A percentile compares a stretch with the other conserved stretches of the same genome.
Evolutionary conservation across 2,888 invertebrate genomes (phyloP).

Genomic region (Tachina lurida): DNA sequence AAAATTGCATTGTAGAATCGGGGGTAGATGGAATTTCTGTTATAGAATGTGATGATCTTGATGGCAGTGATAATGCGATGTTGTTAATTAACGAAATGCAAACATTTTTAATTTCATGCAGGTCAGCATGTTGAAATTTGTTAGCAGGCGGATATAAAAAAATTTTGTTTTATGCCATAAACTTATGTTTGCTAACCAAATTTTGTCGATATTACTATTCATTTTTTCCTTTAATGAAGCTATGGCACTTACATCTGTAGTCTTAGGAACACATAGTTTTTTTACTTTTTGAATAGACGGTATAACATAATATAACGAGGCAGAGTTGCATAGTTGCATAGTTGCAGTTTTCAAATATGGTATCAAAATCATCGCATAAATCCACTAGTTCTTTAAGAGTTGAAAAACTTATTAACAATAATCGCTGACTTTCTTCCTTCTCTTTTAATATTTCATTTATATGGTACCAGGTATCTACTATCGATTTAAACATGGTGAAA

Average conservation of each 20-base stretch:
- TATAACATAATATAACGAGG: no score
- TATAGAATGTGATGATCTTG: constrained; percentile 34
- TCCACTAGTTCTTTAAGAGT: background rate
- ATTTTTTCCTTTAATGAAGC: constrained; percentile 42
- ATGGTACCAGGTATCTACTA: constrained; percentile 19
- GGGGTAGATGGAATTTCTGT: constrained; percentile 25
- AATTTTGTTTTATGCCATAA: constrained; percentile 63
- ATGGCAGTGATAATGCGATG: constrained; percentile 24
- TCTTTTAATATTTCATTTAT: constrained; percentile 11
- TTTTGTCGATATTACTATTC: constrained; percentile 40
- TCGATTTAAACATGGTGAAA: constrained; percentile 18
- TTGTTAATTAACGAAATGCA: constrained; percentile 54
- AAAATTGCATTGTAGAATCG: constrained; percentile 14
- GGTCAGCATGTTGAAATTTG: constrained; percentile 53
- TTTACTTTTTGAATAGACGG: constrained; percentile 64
- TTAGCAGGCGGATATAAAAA: constrained; percentile 63
- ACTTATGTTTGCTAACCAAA: constrained; percentile 57
- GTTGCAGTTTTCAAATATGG: constrained; percentile 13
- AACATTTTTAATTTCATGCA: constrained; percentile 52
- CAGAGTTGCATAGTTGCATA: background rate
- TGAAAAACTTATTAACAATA: constrained; percentile 58
- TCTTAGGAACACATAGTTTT: constrained; percentile 57
- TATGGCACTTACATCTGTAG: constrained; percentile 46
- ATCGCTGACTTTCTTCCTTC: constrained; percentile 18
- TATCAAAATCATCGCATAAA: constrained; percentile 17